phyloP scores from a whole-genome alignment of 2,113 vertebrate species.

The Tenrec ecaudatus region DNA sequence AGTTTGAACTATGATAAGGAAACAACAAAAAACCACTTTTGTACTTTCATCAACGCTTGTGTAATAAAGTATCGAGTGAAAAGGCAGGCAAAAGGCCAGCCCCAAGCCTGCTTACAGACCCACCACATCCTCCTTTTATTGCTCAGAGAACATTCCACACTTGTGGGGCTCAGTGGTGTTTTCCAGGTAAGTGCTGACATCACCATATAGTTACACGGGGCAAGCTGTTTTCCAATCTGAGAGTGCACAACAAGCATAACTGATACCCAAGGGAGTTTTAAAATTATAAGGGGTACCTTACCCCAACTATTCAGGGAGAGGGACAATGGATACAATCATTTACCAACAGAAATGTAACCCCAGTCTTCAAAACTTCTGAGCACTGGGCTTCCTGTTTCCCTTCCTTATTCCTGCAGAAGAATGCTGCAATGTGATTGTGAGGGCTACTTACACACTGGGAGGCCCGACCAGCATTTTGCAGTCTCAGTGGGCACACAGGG shows the following conservation, averaged over 20 bases:
- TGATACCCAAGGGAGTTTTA: neutral
- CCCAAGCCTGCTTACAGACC: conserved; percentile 64
- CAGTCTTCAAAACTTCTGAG: conserved; percentile 23
- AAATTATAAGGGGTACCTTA: conserved; percentile 41
- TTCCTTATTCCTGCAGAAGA: conserved; percentile 42
- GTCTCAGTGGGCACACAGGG: neutral
- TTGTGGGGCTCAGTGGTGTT: conserved; percentile 43
- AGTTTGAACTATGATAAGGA: conserved; percentile 34
- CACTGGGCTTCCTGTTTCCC: neutral
- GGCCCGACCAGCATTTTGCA: neutral
- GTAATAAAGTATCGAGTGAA: conserved; percentile 36
- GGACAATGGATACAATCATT: neutral
- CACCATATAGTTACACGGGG: conserved; percentile 58
- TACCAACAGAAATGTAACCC: conserved; percentile 41
- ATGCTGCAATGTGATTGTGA: neutral
- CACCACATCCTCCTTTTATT: conserved; percentile 63
- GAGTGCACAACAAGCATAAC: conserved; percentile 26
- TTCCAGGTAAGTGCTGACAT: conserved; percentile 66
- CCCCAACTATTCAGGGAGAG: conserved; percentile 31
- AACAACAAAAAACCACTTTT: conserved; percentile 60
- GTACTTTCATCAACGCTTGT: conserved; percentile 31
- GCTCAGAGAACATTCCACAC: conserved; percentile 66
- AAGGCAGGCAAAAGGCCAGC: conserved; percentile 54
- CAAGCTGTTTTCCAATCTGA: conserved; percentile 62
- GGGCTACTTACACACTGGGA: neutral